These are phyloP conservation scores for Mustelus asterias DNA, from an alignment of 2,113 vertebrate genomes.

Conservation along the genomic window DNA sequence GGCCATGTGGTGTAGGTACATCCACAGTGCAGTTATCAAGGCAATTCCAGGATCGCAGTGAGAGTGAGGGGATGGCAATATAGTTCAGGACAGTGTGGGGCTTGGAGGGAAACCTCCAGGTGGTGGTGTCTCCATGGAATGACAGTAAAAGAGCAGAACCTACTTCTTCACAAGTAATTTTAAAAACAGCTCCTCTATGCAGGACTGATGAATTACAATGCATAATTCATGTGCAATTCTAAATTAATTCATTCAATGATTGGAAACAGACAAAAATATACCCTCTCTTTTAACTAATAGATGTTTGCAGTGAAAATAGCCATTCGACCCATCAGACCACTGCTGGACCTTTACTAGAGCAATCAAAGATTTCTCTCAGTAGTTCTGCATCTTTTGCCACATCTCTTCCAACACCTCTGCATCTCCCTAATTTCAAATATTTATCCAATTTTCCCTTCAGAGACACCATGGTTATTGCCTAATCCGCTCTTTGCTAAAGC, in stretches of 20 bases:
- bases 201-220: neutral
- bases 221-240: neutral
- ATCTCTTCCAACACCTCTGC: neutral
- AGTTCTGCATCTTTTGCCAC: neutral
- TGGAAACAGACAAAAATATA: neutral
- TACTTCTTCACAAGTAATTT: neutral
- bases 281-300: neutral
- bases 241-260: neutral
- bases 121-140: no score
- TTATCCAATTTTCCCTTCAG: neutral
- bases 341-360: neutral
- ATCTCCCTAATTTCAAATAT: neutral
- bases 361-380: neutral
- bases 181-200: neutral
- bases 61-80: neutral
- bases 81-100: no score
- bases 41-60: neutral
- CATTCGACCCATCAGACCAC: neutral
- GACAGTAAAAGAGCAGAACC: no score
- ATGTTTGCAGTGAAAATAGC: neutral
- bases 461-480: neutral
- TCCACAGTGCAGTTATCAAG: no score
- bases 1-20: no score
- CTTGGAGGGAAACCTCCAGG: no score
- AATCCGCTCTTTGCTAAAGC: neutral